Percentiles rank a stretch among this genome's conserved stretches.
phyloP scores from a whole-genome alignment of 1,140 invertebrate species.

The Brachionus paranguensis region DNA sequence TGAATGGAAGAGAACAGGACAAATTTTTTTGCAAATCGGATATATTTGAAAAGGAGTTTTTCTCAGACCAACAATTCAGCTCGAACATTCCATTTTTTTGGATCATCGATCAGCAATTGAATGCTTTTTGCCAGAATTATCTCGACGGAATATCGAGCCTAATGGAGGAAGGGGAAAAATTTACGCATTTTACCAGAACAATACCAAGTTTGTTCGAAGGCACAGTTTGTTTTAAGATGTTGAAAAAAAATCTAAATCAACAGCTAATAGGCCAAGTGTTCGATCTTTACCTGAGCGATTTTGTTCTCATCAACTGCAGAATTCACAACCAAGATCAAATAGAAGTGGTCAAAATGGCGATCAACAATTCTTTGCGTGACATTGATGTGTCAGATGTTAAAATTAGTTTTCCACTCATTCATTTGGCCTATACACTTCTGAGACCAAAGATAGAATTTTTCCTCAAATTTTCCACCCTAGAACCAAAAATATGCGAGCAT shows the following conservation, averaged over 20 bases:
- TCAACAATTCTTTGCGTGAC: neutral
- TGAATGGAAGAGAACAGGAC: neutral
- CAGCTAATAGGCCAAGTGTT: neutral
- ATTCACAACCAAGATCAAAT: neutral
- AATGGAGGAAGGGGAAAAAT: neutral
- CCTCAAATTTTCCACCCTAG: neutral
- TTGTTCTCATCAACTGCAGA: neutral
- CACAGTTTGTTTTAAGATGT: neutral
- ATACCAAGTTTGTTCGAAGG: neutral
- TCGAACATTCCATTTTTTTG: conserved; percentile 26
- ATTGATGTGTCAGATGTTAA: neutral
- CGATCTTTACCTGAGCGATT: conserved; percentile 1
- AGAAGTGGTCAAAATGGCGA: neutral
- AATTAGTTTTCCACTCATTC: neutral
- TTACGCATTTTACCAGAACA: neutral
- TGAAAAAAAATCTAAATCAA: neutral
- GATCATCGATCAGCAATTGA: neutral
- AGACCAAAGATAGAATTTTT: neutral
- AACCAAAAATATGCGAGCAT: neutral
- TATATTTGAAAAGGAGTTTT: neutral
- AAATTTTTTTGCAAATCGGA: conserved; percentile 22
- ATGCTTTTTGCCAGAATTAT: neutral
- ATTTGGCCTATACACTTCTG: neutral
- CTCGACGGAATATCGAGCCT: neutral
- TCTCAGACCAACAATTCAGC: neutral